phyloP scores from a whole-genome alignment of 2,797 vertebrate genomes.

The Salarias fasciatus region DNA sequence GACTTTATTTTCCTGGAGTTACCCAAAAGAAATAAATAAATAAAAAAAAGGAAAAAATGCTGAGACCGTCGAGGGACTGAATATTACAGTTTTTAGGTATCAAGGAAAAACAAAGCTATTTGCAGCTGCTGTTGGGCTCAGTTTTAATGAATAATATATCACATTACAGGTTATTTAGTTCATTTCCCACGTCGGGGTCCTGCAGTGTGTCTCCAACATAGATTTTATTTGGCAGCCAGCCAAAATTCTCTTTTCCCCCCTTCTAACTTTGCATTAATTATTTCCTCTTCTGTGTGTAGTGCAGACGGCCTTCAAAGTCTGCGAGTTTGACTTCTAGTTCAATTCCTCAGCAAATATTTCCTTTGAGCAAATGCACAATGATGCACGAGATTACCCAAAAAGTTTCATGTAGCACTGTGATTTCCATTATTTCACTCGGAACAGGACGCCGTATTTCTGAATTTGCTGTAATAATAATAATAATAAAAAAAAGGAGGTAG shows the following conservation, averaged over 20 bases:
- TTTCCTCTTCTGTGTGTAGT: background rate
- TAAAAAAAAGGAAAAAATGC: too few relatives aligned
- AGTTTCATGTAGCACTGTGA: too few relatives aligned
- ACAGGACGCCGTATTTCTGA: background rate
- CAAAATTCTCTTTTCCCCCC: background rate
- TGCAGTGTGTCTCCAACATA: slow-evolving; percentile 5
- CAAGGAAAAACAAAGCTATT: slow-evolving; percentile 5
- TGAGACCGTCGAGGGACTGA: background rate
- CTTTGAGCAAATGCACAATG: background rate
- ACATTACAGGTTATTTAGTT: slow-evolving; percentile 22
- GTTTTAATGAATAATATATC: slow-evolving; percentile 25
- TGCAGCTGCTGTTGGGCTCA: background rate
- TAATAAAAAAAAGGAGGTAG: background rate
- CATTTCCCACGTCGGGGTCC: background rate
- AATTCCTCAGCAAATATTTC: background rate
- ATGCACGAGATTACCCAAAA: background rate
- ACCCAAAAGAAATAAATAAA: too few relatives aligned
- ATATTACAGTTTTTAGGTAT: slow-evolving; percentile 5
- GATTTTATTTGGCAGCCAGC: background rate
- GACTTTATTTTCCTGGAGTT: background rate
- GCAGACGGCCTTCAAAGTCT: background rate
- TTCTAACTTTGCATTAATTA: slow-evolving; percentile 2
- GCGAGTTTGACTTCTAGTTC: background rate
- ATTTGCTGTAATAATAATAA: slow-evolving; percentile 3
- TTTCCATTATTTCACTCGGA: background rate